Percentiles rank a stretch among this genome's conserved stretches.
Evolutionary conservation across 2,888 invertebrate genomes (phyloP).

Genomic region (Oscheius sp.): DNA sequence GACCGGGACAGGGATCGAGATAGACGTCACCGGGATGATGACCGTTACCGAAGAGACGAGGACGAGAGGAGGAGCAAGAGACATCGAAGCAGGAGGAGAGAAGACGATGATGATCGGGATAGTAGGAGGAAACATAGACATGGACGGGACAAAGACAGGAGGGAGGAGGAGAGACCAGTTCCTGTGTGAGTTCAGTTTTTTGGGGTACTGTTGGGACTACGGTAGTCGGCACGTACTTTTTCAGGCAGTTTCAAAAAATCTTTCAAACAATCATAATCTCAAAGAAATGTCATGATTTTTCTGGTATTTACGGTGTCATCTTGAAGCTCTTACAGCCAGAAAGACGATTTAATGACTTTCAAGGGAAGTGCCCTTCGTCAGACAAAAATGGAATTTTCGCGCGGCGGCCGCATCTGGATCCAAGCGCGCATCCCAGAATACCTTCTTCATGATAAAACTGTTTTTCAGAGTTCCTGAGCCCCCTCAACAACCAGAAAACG

Average conservation of each 20-base stretch:
- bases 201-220: too few species aligned
- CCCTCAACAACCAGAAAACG: neutral
- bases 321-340: too few species aligned
- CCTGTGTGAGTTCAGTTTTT: constrained; percentile 9
- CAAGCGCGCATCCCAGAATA: too few species aligned
- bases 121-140: constrained; percentile 26
- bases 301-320: too few species aligned
- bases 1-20: constrained; percentile 42
- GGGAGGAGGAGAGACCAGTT: constrained; percentile 17
- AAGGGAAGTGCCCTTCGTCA: too few species aligned
- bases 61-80: constrained; percentile 34
- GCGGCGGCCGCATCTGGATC: too few species aligned
- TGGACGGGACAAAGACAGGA: constrained; percentile 2
- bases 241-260: too few species aligned
- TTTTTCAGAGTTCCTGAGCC: constrained; percentile 21
- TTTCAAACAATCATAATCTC: too few species aligned
- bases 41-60: constrained; percentile 34
- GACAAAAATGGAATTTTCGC: too few species aligned
- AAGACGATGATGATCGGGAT: constrained; percentile 19
- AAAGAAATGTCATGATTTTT: too few species aligned
- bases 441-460: neutral
- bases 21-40: constrained; percentile 33
- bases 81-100: constrained; percentile 16
- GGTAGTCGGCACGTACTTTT: too few species aligned
- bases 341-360: too few species aligned